Evolutionary conservation across 2,888 invertebrate genomes (phyloP).

Genomic region (Mythimna ferrago): DNA sequence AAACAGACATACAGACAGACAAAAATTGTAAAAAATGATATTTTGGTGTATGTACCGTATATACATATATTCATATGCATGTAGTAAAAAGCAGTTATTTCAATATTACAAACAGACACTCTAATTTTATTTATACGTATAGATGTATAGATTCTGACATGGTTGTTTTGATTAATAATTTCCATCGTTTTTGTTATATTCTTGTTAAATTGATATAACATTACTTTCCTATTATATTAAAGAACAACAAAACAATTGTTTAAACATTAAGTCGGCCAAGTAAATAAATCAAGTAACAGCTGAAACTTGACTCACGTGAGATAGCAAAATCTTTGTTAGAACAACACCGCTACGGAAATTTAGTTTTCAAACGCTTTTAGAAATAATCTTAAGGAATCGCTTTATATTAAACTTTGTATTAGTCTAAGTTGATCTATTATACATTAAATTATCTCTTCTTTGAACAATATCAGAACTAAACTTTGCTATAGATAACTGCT

Average conservation of each 20-base stretch:
- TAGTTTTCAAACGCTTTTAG: conserved; percentile 4
- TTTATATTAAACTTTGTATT: conserved; percentile 20
- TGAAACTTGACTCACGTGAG: not conserved
- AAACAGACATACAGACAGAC: too few species aligned
- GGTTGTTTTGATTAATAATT: not conserved
- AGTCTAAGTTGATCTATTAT: conserved; percentile 17
- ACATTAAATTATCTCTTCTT: conserved; percentile 28
- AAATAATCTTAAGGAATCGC: conserved; percentile 18
- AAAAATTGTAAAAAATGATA: too few species aligned
- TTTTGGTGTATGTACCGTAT: too few species aligned
- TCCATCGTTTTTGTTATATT: not conserved
- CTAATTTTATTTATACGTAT: too few species aligned
- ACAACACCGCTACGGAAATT: conserved; percentile 21
- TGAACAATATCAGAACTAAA: conserved; percentile 31
- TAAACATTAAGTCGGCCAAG: not conserved
- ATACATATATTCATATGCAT: too few species aligned
- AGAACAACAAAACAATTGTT: not conserved
- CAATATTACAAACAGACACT: too few species aligned
- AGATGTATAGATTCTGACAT: too few species aligned
- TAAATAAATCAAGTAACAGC: conserved; percentile 14
- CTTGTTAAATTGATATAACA: too few species aligned
- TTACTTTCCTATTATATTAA: not conserved
- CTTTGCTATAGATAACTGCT: conserved; percentile 38
- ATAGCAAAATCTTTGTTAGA: conserved; percentile 7
- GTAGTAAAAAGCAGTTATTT: too few species aligned